Conservation (phyloP, 2,888 invertebrate genomes). For the Zygaena filipendulae region DNA sequence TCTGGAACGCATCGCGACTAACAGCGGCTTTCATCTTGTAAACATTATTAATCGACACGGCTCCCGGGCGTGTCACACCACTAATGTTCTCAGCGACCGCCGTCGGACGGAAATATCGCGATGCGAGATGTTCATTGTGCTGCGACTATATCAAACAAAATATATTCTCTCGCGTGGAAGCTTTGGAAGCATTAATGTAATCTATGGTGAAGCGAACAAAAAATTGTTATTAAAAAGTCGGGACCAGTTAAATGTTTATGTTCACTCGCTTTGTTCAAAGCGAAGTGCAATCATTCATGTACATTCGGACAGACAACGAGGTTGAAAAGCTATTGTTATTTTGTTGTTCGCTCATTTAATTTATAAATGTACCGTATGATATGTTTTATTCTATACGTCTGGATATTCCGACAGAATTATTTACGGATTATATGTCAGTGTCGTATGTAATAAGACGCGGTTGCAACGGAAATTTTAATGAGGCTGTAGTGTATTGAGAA, state of each 20-base stretch:
- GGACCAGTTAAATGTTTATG: slow-evolving; percentile 39
- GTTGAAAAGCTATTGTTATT: slow-evolving; percentile 43
- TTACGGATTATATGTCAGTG: slow-evolving; percentile 39
- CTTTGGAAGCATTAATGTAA: too few species aligned
- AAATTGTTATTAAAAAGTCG: too few species aligned
- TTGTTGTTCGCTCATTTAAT: slow-evolving; percentile 28
- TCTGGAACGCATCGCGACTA: slow-evolving; percentile 56
- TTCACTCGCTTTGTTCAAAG: slow-evolving; percentile 45
- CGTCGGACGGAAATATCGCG: too few species aligned
- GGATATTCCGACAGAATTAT: slow-evolving; percentile 39
- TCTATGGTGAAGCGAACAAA: too few species aligned
- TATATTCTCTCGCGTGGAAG: too few species aligned
- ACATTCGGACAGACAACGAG: slow-evolving; percentile 48
- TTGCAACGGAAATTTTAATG: slow-evolving; percentile 31
- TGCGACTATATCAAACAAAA: too few species aligned
- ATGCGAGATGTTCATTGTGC: too few species aligned
- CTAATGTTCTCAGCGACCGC: too few species aligned
- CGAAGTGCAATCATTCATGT: slow-evolving; percentile 59
- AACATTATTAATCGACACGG: slow-evolving; percentile 63
- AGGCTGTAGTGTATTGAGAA: too few species aligned
- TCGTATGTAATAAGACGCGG: slow-evolving; percentile 30
- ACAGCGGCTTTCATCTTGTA: slow-evolving; percentile 64
- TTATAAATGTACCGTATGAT: slow-evolving; percentile 30
- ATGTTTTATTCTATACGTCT: slow-evolving; percentile 30
- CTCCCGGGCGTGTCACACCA: slow-evolving; percentile 46